phyloP scores from a whole-genome alignment of 2,888 invertebrate species.

The Alloscopus bannaensis region DNA sequence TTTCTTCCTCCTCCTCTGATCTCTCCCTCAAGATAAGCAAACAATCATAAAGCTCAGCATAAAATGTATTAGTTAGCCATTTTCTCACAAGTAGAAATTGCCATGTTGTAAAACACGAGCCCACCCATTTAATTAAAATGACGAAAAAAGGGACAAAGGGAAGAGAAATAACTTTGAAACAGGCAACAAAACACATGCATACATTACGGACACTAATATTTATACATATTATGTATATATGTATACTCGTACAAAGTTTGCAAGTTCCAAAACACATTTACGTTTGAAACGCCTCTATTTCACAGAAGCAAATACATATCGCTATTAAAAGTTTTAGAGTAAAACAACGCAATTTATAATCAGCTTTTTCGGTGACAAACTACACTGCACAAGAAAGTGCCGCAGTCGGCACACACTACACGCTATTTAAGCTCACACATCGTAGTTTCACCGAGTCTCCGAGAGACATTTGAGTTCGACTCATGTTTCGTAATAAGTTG shows the following conservation, averaged over 20 bases:
- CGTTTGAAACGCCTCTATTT: not conserved
- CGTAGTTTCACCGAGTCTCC: too few relatives aligned
- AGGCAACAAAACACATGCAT: constrained; percentile 15
- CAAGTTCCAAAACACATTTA: constrained; percentile 2
- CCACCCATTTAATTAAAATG: constrained; percentile 61
- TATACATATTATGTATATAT: constrained; percentile 4
- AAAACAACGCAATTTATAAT: constrained; percentile 44
- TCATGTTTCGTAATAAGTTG: constrained; percentile 14
- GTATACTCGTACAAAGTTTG: not conserved
- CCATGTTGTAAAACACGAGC: constrained; percentile 44
- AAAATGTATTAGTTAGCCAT: constrained; percentile 59
- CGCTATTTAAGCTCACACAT: too few relatives aligned
- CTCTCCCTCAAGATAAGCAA: constrained; percentile 47
- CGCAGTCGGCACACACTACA: too few relatives aligned
- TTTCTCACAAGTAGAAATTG: constrained; percentile 46
- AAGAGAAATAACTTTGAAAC: constrained; percentile 30
- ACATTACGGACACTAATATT: not conserved
- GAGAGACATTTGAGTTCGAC: constrained; percentile 10
- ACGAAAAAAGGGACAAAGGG: constrained; percentile 45
- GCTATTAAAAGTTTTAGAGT: constrained; percentile 2
- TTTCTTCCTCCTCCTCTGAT: constrained; percentile 44
- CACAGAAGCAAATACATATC: not conserved
- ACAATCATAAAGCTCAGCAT: constrained; percentile 43
- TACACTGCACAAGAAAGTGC: not conserved
- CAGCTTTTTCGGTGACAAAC: constrained; percentile 38